Evolutionary conservation across 2,888 invertebrate species (phyloP).

Genomic region (Ophion costatus): DNA sequence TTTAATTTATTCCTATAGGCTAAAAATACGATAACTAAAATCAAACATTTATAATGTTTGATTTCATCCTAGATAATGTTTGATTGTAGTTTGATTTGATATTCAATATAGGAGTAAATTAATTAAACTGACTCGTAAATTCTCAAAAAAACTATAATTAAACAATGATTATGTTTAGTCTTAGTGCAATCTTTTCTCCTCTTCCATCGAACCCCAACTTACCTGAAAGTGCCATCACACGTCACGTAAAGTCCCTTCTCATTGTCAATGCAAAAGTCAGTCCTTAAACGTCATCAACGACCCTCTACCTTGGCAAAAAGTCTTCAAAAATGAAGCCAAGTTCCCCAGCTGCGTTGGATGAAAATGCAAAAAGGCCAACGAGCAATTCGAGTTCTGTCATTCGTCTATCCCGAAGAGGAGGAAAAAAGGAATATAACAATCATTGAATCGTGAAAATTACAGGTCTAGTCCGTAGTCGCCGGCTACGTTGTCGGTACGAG

Average conservation of each 20-base stretch:
- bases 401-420: neutral
- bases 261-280: neutral
- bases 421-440: slow-evolving; percentile 30
- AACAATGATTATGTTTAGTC: neutral
- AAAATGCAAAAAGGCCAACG: neutral
- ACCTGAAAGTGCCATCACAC: neutral
- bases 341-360: neutral
- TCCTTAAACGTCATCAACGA: slow-evolving; percentile 76
- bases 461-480: slow-evolving; percentile 39
- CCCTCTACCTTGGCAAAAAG: slow-evolving; percentile 47
- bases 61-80: too few relatives aligned
- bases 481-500: slow-evolving; percentile 21
- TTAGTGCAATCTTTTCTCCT: neutral
- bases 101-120: too few relatives aligned
- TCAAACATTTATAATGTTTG: too few relatives aligned
- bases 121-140: too few relatives aligned
- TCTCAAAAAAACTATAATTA: too few relatives aligned
- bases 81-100: too few relatives aligned
- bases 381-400: slow-evolving; percentile 15
- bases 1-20: too few relatives aligned
- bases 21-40: too few relatives aligned
- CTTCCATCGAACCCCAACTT: neutral
- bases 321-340: slow-evolving; percentile 15
- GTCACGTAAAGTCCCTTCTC: neutral
- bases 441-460: slow-evolving; percentile 57